Evolutionary conservation across 2,797 vertebrate species (phyloP).

Genomic region (Okamejei kenojei): DNA sequence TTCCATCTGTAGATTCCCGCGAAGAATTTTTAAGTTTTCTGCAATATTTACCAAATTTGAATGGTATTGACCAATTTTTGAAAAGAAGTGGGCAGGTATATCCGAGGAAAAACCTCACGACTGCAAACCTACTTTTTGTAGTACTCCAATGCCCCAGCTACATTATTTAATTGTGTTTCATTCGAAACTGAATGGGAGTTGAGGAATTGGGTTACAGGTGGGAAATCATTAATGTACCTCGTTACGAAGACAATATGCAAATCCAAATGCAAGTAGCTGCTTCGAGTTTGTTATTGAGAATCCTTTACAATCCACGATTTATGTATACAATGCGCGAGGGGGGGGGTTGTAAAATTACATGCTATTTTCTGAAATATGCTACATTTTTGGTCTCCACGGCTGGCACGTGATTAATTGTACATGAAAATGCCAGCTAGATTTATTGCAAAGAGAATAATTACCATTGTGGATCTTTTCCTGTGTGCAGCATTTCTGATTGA

Average conservation of each 20-base stretch:
- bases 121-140: background rate
- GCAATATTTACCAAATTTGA: background rate
- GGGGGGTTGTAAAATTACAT: background rate
- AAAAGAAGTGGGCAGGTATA: background rate
- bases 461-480: background rate
- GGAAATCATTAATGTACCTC: background rate
- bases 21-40: background rate
- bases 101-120: background rate
- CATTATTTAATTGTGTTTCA: background rate
- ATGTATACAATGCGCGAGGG: background rate
- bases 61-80: background rate
- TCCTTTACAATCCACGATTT: background rate
- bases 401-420: background rate
- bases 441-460: conserved; percentile 12
- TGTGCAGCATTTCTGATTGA: conserved; percentile 19
- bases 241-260: background rate
- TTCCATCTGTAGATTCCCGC: background rate
- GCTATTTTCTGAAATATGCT: background rate
- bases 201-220: background rate
- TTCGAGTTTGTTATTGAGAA: background rate
- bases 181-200: background rate
- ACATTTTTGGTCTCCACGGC: background rate
- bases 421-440: background rate
- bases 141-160: background rate
- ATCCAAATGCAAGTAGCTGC: background rate